Base-by-base conservation (phyloP, 1,140 invertebrate species). In the Drosophila nasuta region DNA sequence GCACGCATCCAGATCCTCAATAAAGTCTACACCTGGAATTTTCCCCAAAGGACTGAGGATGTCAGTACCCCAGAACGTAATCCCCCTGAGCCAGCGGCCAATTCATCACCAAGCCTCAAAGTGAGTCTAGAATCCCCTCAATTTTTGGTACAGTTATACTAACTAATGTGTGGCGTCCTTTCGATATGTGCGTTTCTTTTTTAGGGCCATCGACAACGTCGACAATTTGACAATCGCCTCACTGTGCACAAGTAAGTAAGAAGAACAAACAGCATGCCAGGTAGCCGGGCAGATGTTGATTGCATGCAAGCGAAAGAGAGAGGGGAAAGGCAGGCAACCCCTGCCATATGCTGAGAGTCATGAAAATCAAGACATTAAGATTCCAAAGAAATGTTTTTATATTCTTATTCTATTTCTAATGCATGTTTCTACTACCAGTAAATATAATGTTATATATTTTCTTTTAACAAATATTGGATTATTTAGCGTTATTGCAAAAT, bases 231-330 rank as follows among this genome's bases (percentile, higher is more conserved):
- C 54, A 86, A 77, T 59, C 86, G 85, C 13, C 49, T 89, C 3
- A 89, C 85, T n/a, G 72, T 89, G 5, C 86, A 89, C 66, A 89
- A 89, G 85, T 89, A 89, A 89, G 85, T 81, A 33, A 77, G 17
- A 10, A 25, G 20, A 25, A 25, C 20, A 25, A 25, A 13, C 17
- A 38, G 52, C 30, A 2, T 28, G n/a, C 60, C 56, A 80, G 71
- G 75, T 82, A 82, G 67, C 15, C 35, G 35, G 35, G 6, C 81
- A 67, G 51, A 81, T 51, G 59, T 43, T 72, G 35, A 3, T 38
- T 38, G 35, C 6, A 6, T 2, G 20, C 20, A 25, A 25, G 20
- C 20, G 20, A 25, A 25, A 25, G 20, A 25, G 41, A 46, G 8
- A 38, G 13, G 33, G 25, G 25, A 7, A 30, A 5, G 25, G 38